Conservation (phyloP, 2,797 vertebrate species). For the Halcyon chelicuti region DNA sequence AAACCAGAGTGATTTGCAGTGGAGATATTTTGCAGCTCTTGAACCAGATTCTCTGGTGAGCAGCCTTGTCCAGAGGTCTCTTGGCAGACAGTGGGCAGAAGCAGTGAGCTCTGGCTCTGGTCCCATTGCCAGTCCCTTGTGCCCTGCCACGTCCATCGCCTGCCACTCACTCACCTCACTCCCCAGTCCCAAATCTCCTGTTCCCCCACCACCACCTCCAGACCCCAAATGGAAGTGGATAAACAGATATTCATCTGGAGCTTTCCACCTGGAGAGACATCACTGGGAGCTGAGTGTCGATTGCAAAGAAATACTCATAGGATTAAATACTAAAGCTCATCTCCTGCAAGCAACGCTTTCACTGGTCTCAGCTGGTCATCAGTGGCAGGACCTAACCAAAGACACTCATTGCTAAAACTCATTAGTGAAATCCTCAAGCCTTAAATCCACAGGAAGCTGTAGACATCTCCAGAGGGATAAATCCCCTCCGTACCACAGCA, state of each 20-base stretch:
- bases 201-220: background rate
- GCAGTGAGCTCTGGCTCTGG: background rate
- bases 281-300: fast-evolving
- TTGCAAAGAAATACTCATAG: background rate
- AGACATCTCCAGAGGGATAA: background rate
- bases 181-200: fast-evolving
- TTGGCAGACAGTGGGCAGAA: background rate
- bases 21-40: background rate
- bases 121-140: background rate
- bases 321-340: background rate
- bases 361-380: background rate
- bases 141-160: background rate
- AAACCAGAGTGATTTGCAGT: background rate
- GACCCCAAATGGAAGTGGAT: background rate
- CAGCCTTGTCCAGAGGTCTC: background rate
- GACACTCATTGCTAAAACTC: background rate
- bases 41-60: background rate
- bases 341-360: background rate
- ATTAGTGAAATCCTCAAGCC: background rate
- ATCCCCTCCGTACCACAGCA: background rate
- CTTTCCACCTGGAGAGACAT: background rate
- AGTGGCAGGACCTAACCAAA: background rate
- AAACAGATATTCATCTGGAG: background rate
- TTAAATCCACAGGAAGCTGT: background rate
- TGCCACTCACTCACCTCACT: background rate